A percentile compares a stretch with the other conserved stretches of the same genome.
Evolutionary conservation across 1,140 invertebrate species (phyloP).

Genomic region (Magallana ariakensis): DNA sequence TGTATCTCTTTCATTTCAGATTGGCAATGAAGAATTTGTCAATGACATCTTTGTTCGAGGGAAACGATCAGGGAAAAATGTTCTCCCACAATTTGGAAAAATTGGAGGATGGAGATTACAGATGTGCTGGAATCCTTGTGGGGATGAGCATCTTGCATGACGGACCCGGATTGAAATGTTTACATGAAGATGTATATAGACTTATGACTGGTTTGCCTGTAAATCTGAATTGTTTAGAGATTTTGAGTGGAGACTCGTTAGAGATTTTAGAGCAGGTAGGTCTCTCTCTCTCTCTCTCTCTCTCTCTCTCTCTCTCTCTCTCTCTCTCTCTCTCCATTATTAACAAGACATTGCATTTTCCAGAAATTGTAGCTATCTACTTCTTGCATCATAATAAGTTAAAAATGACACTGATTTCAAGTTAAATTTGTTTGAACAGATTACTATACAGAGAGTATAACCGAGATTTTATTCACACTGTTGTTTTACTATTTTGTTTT

Average conservation of each 20-base stretch:
- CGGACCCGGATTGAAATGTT: constrained; percentile 20
- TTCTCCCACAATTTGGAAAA: constrained; percentile 26
- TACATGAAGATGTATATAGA: neutral
- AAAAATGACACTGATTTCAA: no score
- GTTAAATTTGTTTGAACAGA: no score
- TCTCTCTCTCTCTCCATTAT: no score
- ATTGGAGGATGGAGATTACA: constrained; percentile 1
- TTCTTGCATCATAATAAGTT: no score
- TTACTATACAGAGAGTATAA: no score
- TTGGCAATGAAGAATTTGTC: constrained; percentile 22
- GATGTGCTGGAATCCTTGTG: neutral
- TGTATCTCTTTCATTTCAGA: neutral
- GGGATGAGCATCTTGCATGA: constrained; percentile 20
- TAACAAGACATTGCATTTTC: no score
- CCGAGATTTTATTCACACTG: no score
- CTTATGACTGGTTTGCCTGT: neutral
- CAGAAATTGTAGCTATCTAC: no score
- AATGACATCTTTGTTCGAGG: neutral
- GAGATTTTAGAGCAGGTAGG: neutral
- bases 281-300: neutral
- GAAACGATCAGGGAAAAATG: neutral
- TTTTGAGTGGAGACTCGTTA: neutral
- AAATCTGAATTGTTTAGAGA: neutral
- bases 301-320: no score
- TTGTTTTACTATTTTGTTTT: neutral